Percentiles rank a stretch among this genome's conserved stretches.
Evolutionary conservation across 1,140 invertebrate genomes (phyloP).

Genomic region (Temnothorax longispinosus): DNA sequence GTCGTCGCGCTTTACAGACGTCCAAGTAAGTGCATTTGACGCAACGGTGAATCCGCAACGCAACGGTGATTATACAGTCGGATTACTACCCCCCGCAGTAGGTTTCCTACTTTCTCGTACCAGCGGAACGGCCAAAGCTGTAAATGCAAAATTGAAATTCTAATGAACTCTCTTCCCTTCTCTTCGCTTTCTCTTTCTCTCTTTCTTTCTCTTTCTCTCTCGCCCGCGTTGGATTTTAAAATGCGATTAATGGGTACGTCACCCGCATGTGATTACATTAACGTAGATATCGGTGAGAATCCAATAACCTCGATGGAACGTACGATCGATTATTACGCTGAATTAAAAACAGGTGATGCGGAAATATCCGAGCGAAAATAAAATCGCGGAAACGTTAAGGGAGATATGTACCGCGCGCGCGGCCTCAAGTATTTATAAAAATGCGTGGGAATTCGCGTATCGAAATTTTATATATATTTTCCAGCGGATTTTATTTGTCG

Average conservation of each 20-base stretch:
- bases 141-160: constrained; percentile 56
- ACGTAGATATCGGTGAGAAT: constrained; percentile 37
- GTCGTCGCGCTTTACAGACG: constrained; percentile 45
- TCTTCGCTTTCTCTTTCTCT: background rate
- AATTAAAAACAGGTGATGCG: constrained; percentile 49
- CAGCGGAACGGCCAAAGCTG: constrained; percentile 4
- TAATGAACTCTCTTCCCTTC: constrained; percentile 15
- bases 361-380: constrained; percentile 50
- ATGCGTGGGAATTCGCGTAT: constrained; percentile 12
- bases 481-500: constrained; percentile 23
- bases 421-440: constrained; percentile 25
- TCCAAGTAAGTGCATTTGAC: constrained; percentile 53
- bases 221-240: constrained; percentile 26
- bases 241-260: constrained; percentile 44
- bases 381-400: background rate
- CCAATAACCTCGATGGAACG: constrained; percentile 53
- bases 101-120: constrained; percentile 42
- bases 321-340: constrained; percentile 60
- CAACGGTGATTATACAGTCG: constrained; percentile 56
- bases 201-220: background rate
- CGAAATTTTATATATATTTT: constrained; percentile 11
- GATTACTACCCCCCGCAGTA: constrained; percentile 40
- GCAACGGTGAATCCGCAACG: constrained; percentile 47
- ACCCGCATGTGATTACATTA: constrained; percentile 58
- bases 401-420: background rate